Evolutionary conservation across 2,113 vertebrate genomes (phyloP), one percentile per base, ranked within the genome.

Genomic region (Microcebus ravelobensis): DNA sequence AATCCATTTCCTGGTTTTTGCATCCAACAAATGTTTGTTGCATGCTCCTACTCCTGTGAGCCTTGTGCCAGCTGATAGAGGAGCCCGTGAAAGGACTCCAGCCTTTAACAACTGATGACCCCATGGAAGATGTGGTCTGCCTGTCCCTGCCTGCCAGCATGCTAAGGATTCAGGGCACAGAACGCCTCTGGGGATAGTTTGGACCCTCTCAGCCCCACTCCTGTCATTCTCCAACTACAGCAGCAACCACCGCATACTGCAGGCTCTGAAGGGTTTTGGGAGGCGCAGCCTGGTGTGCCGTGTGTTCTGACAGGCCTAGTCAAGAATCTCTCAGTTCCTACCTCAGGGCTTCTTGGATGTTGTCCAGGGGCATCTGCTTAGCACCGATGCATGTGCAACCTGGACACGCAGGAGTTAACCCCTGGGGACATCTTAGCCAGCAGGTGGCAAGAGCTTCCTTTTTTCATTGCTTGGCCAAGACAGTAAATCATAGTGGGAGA

Each of bases 171-270:
- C 34, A 42, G 18, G 31, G 29, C 13, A 61, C 2, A 21, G n/a
- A 65, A 9, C 15, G 27, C 6, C 45, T 79, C 34, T 42, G 52
- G 42, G 48, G n/a, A 5, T 15, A 31, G 65, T 88, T 89, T n/a
- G 50, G 9, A 73, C 84, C 39, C 31, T 48, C 27, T 23, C 6
- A 42, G 29, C 31, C 20, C 27, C 52, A 34, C 25, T 29, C 52
- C 36, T 13, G 31, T n/a, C 15, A 2, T 70, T 65, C n/a, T 86
- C 45, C 55, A 59, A 9, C 2, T 36, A 20, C 4, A 50, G 18
- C 34, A 39, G 17, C 23, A 59, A 48, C 6, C 13, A 20, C 21
- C 1, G 2, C 11, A 8, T 2, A 1, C 20, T 13, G 55, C 29
- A 34, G 59, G 29, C 52, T 94, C 52, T 45, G 52, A 34, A 25